Conservation (phyloP, 2,797 vertebrate genomes). For the Phaenicophaeus curvirostris region DNA sequence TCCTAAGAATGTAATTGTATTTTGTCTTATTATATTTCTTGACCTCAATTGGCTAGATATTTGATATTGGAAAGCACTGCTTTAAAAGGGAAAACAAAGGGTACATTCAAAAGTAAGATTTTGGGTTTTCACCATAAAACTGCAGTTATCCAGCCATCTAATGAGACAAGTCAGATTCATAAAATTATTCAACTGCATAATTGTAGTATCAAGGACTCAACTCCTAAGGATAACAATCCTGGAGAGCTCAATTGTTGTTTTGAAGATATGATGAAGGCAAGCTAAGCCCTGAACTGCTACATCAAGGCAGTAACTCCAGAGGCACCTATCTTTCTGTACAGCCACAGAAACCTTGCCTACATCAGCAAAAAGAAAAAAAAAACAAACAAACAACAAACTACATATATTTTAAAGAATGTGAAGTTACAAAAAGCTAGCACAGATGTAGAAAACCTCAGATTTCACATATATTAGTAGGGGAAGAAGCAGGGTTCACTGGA, state of each 20-base stretch:
- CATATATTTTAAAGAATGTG: background rate
- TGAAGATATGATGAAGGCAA: conserved; percentile 22
- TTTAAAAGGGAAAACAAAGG: background rate
- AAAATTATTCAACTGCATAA: conserved; percentile 40
- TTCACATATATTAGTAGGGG: background rate
- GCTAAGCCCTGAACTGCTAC: conserved; percentile 45
- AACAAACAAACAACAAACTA: background rate
- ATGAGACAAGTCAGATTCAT: conserved; percentile 20
- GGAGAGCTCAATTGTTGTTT: conserved; percentile 23
- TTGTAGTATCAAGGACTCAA: conserved; percentile 26
- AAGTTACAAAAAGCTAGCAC: background rate
- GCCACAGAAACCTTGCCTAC: conserved; percentile 27
- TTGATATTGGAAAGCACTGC: background rate
- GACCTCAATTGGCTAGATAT: background rate
- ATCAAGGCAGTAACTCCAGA: conserved; percentile 48
- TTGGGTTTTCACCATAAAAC: background rate
- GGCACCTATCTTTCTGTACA: background rate
- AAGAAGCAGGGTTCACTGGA: background rate
- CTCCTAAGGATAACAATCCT: conserved; percentile 39
- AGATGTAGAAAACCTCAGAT: background rate
- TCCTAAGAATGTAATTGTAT: background rate
- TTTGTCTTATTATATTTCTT: conserved; percentile 4
- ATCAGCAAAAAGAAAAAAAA: background rate
- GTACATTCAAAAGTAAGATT: background rate
- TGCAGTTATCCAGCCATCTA: conserved; percentile 3